These are phyloP conservation scores for Diuraphis noxia DNA, from an alignment of 1,140 invertebrate genomes.

Conservation along the genomic window DNA sequence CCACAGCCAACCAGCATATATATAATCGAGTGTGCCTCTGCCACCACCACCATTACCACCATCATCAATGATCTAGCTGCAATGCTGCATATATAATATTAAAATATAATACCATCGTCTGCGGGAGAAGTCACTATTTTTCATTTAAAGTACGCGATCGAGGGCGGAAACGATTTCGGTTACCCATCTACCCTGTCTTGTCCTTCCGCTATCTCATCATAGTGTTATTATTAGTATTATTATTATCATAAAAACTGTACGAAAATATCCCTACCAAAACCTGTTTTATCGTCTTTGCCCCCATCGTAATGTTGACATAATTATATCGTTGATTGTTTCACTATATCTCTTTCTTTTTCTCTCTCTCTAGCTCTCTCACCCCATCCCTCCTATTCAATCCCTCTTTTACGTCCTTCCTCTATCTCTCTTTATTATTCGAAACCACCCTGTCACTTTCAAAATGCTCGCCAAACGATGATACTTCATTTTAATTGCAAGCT, in stretches of 20 bases:
- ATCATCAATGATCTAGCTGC: not conserved
- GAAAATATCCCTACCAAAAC: not conserved
- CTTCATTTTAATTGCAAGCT: conserved; percentile 4
- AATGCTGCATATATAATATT: not conserved
- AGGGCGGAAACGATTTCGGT: conserved; percentile 1
- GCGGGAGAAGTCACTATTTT: conserved; percentile 26
- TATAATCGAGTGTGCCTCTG: not conserved
- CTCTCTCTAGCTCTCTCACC: too few species aligned
- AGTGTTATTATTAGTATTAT: not conserved
- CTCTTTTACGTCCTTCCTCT: too few species aligned
- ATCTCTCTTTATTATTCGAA: not conserved
- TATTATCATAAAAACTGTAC: not conserved
- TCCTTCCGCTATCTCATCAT: not conserved
- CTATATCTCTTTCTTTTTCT: not conserved
- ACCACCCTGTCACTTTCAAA: not conserved
- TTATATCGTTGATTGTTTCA: not conserved
- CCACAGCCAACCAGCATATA: not conserved
- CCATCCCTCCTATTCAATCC: not conserved
- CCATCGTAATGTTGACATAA: not conserved
- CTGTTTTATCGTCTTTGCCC: not conserved
- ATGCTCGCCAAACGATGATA: not conserved
- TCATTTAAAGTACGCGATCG: conserved; percentile 8
- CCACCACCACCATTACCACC: not conserved
- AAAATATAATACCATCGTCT: not conserved
- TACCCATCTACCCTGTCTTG: too few species aligned